Percentiles rank a stretch among this genome's conserved stretches.
Conservation (phyloP, 2,888 invertebrate species). For the Hypomecis atomaria region DNA sequence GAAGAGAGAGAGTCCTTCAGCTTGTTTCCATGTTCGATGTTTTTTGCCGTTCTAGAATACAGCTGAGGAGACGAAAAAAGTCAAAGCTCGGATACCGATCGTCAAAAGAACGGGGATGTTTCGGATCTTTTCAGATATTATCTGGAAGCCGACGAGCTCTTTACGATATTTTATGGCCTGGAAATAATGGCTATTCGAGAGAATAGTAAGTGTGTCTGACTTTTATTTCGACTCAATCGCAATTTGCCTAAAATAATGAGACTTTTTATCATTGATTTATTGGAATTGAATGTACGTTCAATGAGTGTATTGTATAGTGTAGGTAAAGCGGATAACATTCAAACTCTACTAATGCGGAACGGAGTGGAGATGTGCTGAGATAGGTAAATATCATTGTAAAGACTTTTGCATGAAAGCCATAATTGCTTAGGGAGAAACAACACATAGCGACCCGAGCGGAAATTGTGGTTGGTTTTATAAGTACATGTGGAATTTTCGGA, state of each 20-base stretch:
- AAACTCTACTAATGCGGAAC: too few species aligned
- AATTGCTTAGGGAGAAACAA: too few species aligned
- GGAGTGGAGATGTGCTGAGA: too few species aligned
- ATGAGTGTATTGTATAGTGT: too few species aligned
- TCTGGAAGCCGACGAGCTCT: conserved; percentile 29
- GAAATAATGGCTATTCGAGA: conserved; percentile 25
- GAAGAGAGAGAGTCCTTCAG: too few species aligned
- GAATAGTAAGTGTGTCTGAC: conserved; percentile 24
- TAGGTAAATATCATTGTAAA: too few species aligned
- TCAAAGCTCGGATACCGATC: conserved; percentile 40
- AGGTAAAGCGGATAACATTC: too few species aligned
- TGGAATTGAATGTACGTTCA: neutral
- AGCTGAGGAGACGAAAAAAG: conserved; percentile 48
- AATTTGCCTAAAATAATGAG: conserved; percentile 9
- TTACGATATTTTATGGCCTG: conserved; percentile 31
- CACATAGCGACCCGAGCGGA: too few species aligned
- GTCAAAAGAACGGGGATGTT: conserved; percentile 48
- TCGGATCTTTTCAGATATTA: conserved; percentile 40
- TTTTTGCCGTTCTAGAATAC: conserved; percentile 44
- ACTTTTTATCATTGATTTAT: conserved; percentile 1
- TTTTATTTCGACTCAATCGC: conserved; percentile 19
- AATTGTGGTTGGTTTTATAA: too few species aligned
- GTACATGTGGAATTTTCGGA: too few species aligned
- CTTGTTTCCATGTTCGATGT: too few species aligned
- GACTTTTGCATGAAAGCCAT: too few species aligned